Percentiles rank a stretch among this genome's conserved stretches.
Evolutionary conservation across 2,888 invertebrate genomes (phyloP).

Genomic region (Globia sparganii): DNA sequence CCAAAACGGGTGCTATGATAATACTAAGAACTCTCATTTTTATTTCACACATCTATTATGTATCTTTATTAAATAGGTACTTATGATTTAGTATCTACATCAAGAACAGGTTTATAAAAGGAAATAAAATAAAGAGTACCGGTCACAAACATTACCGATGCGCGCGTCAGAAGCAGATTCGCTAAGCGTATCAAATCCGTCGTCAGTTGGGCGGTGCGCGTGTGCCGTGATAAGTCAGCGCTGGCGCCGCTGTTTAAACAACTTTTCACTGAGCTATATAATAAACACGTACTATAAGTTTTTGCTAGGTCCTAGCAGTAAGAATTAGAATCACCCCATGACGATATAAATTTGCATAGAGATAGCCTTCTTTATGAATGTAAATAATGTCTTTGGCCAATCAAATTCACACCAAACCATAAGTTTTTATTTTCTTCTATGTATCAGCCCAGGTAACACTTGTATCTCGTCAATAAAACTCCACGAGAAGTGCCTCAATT

Average conservation of each 20-base stretch:
- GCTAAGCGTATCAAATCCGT: slow-evolving; percentile 7
- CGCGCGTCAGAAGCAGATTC: slow-evolving; percentile 41
- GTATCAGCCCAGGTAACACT: neutral
- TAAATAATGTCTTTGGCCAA: neutral
- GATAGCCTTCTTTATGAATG: neutral
- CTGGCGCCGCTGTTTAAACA: neutral
- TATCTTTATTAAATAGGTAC: neutral
- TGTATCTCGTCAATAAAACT: neutral
- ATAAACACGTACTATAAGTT: neutral
- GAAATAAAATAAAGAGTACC: slow-evolving; percentile 7
- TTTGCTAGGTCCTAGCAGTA: too few relatives aligned
- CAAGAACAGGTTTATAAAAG: neutral
- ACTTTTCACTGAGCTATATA: neutral
- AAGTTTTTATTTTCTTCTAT: neutral
- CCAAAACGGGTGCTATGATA: neutral
- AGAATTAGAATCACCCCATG: neutral
- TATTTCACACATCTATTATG: neutral
- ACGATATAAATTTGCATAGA: neutral
- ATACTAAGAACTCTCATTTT: neutral
- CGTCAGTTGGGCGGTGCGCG: neutral
- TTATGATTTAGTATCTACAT: neutral
- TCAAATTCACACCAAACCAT: neutral
- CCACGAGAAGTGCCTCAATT: neutral
- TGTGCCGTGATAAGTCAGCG: slow-evolving; percentile 11
- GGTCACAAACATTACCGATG: slow-evolving; percentile 7